A percentile compares a stretch with the other conserved stretches of the same genome.
Conservation (phyloP, 2,113 vertebrate genomes). For the Martes martes region DNA sequence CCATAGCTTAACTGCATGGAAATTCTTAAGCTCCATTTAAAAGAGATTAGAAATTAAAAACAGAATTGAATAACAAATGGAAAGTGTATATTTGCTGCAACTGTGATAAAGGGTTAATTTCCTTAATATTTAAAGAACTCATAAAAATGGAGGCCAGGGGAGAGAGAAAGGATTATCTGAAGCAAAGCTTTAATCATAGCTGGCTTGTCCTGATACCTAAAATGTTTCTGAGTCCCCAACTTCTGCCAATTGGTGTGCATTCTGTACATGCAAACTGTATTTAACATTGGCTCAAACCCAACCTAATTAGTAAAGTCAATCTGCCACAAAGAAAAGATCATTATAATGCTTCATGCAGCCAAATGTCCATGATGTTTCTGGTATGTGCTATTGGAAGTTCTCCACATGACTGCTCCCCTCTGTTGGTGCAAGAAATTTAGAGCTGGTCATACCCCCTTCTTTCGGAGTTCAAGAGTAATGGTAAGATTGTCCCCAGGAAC, state of each 20-base stretch:
- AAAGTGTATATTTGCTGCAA: not conserved
- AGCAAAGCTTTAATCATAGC: constrained; percentile 61
- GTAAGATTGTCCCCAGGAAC: not conserved
- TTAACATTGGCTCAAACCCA: constrained; percentile 74
- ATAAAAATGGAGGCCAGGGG: not conserved
- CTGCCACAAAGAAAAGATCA: constrained; percentile 74
- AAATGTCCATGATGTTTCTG: constrained; percentile 64
- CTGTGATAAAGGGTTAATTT: constrained; percentile 31
- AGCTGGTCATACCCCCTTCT: not conserved
- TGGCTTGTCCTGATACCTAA: constrained; percentile 46
- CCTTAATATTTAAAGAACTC: constrained; percentile 26
- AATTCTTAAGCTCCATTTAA: not conserved
- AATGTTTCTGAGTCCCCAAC: constrained; percentile 39
- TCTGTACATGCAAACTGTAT: constrained; percentile 75
- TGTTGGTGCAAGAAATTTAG: constrained; percentile 38
- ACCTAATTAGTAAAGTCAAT: constrained; percentile 77
- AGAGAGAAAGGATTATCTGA: constrained; percentile 51
- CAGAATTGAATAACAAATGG: not conserved
- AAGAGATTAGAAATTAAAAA: constrained; percentile 42
- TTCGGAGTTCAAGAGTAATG: not conserved
- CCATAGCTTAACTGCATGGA: not conserved
- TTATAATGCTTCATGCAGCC: constrained; percentile 66
- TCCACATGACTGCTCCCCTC: constrained; percentile 57
- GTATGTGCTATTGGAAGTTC: constrained; percentile 47
- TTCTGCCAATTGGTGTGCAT: constrained; percentile 65